These are phyloP conservation scores for Pongo pygmaeus DNA, from an alignment of 2,113 vertebrate species.

Conservation along the genomic window DNA sequence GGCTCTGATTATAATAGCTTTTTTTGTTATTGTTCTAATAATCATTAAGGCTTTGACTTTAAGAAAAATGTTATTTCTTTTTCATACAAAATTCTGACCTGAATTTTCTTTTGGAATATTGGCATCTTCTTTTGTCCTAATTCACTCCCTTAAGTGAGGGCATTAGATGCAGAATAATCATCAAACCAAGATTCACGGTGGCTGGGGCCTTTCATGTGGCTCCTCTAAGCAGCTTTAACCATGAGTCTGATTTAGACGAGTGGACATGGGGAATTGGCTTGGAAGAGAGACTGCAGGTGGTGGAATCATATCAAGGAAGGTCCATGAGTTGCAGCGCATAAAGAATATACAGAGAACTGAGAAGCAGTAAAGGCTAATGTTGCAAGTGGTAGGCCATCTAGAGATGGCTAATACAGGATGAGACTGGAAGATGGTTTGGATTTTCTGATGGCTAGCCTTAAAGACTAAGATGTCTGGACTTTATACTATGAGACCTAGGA, in stretches of 20 bases:
- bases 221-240: background rate
- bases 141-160: background rate
- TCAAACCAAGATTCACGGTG: background rate
- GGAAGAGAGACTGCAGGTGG: background rate
- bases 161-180: background rate
- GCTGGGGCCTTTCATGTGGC: background rate
- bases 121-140: background rate
- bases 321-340: background rate
- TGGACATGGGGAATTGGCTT: background rate
- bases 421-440: background rate
- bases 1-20: background rate
- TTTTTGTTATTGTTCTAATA: background rate
- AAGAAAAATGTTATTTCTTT: background rate
- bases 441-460: background rate
- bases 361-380: too few species aligned
- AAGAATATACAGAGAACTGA: background rate
- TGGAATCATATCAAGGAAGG: background rate
- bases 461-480: background rate
- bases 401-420: background rate
- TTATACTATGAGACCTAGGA: background rate
- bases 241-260: background rate
- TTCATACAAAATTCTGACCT: background rate
- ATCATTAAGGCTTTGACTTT: background rate
- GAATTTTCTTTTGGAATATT: background rate
- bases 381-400: accelerated